Evolutionary conservation across 2,888 invertebrate genomes (phyloP).

Genomic region (Thymelicus acteon): DNA sequence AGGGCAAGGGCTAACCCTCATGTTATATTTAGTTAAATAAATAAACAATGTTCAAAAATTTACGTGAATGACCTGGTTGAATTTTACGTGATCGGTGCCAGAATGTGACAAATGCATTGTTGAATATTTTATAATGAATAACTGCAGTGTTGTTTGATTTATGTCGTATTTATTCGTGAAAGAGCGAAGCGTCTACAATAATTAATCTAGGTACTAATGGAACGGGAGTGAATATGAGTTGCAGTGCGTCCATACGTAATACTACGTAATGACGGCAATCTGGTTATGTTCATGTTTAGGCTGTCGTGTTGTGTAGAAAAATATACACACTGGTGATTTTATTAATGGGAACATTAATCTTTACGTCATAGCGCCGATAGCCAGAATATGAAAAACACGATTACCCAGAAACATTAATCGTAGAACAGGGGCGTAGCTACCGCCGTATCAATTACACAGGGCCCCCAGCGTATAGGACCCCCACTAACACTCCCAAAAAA

Average conservation of each 20-base stretch:
- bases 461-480: no score
- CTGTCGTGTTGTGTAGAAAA: not conserved
- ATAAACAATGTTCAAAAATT: conserved; percentile 51
- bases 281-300: not conserved
- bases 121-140: conserved; percentile 36
- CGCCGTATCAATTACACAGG: no score
- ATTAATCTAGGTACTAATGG: not conserved
- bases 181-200: not conserved
- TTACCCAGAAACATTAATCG: no score
- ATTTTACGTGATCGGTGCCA: conserved; percentile 33
- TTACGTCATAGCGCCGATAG: no score
- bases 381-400: no score
- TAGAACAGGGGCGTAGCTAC: no score
- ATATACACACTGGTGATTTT: no score
- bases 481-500: no score
- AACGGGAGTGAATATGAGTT: no score
- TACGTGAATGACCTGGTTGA: conserved; percentile 32
- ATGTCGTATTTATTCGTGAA: not conserved
- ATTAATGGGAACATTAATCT: no score
- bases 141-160: conserved; percentile 2
- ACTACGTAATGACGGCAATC: no score
- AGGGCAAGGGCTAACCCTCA: conserved; percentile 78
- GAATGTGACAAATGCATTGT: conserved; percentile 36
- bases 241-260: no score
- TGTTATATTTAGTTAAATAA: conserved; percentile 51